Evolutionary conservation across 2,888 invertebrate species (phyloP), one percentile per base, ranked within the genome.

Genomic region (Andricus quercusramuli): DNA sequence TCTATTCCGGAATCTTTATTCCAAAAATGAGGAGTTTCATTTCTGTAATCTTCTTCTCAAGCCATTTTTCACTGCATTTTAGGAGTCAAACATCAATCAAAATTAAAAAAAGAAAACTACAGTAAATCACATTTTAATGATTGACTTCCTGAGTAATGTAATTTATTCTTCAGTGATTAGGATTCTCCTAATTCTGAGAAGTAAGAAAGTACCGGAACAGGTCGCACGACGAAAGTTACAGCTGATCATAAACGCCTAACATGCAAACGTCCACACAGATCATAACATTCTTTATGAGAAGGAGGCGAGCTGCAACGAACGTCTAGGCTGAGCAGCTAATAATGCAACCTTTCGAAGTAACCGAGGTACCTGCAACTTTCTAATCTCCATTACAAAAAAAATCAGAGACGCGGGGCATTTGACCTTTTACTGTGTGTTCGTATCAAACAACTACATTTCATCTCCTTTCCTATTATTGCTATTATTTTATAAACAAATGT

Each of bases 371-470:
- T 32, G 56, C 74, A 74, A 74, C 74, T 74, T 74, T 74, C 74
- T 74, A 74, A 74, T 74, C 74, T 74, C 32, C 74, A 51, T 56
- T 74, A 56, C 51, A 74, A 56, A 74, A 74, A 68, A 74, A 70
- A 70, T 70, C 32, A 32, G 9, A 51, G 3, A 25, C 29, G 20
- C 74, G 74, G 56, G 32, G 82, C 83, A 85, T 81, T 85, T 85
- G 83, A 85, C 85, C 83, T 85, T 85, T 85, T 80, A 85, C 78
- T 81, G 80, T 78, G 77, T 79, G 68, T 80, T 81, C 82, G 66
- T 51, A 74, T 74, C 51, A 29, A 56, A 32, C 51, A 56, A 56
- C 32, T 56, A 20, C 51, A 74, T n/a, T 32, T n/a, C 37, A 56
- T 32, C 56, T 2, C 20, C 32, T n/a, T 56, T 32, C 32, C 6